phyloP scores from a whole-genome alignment of 2,888 invertebrate genomes.

The Augochlorella aurata region DNA sequence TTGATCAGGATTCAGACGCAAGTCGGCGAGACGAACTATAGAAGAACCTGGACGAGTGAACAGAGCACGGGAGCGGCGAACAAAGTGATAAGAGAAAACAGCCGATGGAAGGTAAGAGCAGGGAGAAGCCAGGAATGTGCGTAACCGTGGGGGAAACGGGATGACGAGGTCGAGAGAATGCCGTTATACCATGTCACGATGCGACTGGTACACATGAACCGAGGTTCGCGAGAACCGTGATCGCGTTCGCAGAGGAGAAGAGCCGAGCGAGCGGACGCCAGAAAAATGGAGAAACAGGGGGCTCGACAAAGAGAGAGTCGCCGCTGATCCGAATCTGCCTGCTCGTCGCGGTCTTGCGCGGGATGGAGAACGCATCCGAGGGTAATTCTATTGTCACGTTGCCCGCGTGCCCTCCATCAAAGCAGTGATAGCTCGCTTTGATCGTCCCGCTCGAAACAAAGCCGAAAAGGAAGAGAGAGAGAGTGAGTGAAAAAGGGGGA shows the following conservation, averaged over 20 bases:
- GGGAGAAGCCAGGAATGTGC: conserved; percentile 64
- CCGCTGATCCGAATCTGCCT: conserved; percentile 54
- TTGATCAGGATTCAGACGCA: no score
- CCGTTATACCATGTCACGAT: conserved; percentile 73
- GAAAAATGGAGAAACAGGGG: conserved; percentile 39
- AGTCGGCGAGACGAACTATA: no score
- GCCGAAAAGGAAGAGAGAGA: background rate
- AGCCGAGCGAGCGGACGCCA: conserved; percentile 33
- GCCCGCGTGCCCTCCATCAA: conserved; percentile 14
- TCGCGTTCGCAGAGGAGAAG: conserved; percentile 22
- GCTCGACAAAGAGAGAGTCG: conserved; percentile 46
- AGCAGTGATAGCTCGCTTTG: conserved; percentile 12
- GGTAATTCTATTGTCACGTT: conserved; percentile 47
- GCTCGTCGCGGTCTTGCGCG: conserved; percentile 48
- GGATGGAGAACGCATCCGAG: conserved; percentile 40
- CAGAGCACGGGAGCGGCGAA: background rate
- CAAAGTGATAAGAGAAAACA: conserved; percentile 30
- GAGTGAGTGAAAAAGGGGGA: background rate
- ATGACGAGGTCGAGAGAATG: conserved; percentile 71
- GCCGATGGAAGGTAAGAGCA: conserved; percentile 36
- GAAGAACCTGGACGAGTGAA: no score
- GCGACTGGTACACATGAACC: conserved; percentile 37
- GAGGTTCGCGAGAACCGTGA: conserved; percentile 52
- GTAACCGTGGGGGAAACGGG: conserved; percentile 54
- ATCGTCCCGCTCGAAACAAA: conserved; percentile 4